Evolutionary conservation across 2,888 invertebrate genomes (phyloP).

Genomic region (Trimorus sp.): DNA sequence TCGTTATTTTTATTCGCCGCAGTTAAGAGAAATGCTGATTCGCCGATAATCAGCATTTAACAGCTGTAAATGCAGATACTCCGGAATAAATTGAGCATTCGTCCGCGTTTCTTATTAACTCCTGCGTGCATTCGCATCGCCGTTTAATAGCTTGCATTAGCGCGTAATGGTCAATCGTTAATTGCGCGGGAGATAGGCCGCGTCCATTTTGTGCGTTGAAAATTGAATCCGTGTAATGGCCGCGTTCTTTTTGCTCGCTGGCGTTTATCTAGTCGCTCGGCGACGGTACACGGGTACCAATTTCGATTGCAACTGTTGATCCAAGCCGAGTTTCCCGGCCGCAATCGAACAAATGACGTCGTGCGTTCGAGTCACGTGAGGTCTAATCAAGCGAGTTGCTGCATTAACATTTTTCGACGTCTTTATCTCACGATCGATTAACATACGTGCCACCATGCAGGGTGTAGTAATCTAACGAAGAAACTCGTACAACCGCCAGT

Average conservation of each 20-base stretch:
- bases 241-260: neutral
- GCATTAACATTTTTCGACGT: too few species aligned
- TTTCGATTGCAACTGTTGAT: too few species aligned
- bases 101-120: constrained; percentile 44
- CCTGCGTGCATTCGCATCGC: constrained; percentile 37
- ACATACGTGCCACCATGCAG: too few species aligned
- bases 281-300: too few species aligned
- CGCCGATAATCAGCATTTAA: constrained; percentile 52
- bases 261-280: neutral
- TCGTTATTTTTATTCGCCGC: constrained; percentile 42
- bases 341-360: too few species aligned
- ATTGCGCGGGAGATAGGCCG: constrained; percentile 39
- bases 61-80: constrained; percentile 52
- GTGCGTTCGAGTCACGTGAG: too few species aligned
- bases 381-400: too few species aligned
- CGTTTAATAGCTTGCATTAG: constrained; percentile 51
- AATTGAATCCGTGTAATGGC: constrained; percentile 35
- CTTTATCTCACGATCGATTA: too few species aligned
- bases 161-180: constrained; percentile 42
- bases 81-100: constrained; percentile 46
- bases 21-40: constrained; percentile 51
- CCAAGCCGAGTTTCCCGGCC: too few species aligned
- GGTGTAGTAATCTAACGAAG: too few species aligned
- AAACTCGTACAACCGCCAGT: too few species aligned
- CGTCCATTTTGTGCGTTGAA: constrained; percentile 34